These are phyloP conservation scores for Benthosema pterotum DNA, from an alignment of 2,797 vertebrate genomes.

Conservation along the genomic window DNA sequence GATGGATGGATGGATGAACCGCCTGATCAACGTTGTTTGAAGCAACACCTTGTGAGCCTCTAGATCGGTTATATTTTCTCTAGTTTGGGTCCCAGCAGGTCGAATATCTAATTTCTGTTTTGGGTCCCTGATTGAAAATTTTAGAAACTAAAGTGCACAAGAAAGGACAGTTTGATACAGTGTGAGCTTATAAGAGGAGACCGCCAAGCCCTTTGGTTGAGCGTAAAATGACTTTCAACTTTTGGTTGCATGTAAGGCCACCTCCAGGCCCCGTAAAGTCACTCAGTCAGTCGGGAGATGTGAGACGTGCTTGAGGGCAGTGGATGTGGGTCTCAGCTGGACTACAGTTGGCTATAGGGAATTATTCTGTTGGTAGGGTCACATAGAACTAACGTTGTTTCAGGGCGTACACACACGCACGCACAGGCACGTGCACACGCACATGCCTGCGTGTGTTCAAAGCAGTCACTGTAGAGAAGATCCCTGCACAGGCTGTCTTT, in stretches of 20 bases:
- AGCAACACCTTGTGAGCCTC: no score
- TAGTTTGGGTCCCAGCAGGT: no score
- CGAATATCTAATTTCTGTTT: no score
- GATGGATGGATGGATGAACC: no score
- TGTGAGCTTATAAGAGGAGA: neutral
- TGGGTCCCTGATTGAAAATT: no score
- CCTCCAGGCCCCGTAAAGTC: slow-evolving; percentile 5
- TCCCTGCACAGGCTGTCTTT: slow-evolving; percentile 16
- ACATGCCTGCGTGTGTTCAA: slow-evolving; percentile 6
- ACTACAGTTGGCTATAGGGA: slow-evolving; percentile 7
- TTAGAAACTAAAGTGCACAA: no score
- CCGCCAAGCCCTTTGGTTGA: neutral
- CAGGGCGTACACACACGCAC: slow-evolving; percentile 17
- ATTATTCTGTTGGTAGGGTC: slow-evolving; percentile 28
- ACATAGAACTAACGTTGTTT: slow-evolving; percentile 30
- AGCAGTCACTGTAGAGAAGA: neutral
- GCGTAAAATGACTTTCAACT: neutral
- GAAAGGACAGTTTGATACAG: no score
- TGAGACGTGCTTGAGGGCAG: neutral
- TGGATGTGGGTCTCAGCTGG: slow-evolving; percentile 30
- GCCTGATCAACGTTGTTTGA: no score
- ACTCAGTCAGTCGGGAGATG: neutral
- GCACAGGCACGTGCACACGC: neutral
- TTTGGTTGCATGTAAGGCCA: neutral
- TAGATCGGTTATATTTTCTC: no score